Percentiles rank a stretch among this genome's conserved stretches.
These are phyloP conservation scores for Monarcha castaneiventris DNA, from an alignment of 2,113 vertebrate species.

Conservation along the genomic window DNA sequence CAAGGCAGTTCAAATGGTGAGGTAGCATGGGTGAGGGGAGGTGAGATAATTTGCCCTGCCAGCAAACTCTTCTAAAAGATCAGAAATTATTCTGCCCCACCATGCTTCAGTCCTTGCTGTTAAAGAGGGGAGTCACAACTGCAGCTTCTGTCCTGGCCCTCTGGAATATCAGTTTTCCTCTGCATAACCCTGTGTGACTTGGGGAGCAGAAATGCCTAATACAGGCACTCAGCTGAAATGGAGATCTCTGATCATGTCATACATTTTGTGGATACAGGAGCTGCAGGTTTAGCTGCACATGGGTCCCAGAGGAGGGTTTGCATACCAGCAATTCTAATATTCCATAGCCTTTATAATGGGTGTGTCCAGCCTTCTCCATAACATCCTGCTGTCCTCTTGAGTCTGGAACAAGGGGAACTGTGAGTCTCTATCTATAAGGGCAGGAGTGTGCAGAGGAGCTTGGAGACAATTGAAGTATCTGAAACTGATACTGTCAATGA, in stretches of 20 bases:
- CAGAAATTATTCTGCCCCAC: neutral
- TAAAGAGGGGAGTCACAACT: neutral
- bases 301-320: neutral
- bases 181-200: neutral
- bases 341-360: neutral
- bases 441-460: neutral
- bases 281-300: neutral
- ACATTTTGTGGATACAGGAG: neutral
- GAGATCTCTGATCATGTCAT: accelerated
- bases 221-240: neutral
- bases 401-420: neutral
- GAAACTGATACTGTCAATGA: neutral
- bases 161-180: neutral
- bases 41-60: neutral
- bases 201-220: neutral
- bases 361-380: neutral
- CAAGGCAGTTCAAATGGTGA: neutral
- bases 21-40: neutral
- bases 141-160: neutral
- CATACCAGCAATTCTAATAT: neutral
- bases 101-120: neutral
- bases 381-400: neutral
- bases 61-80: neutral
- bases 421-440: neutral
- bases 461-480: neutral